Percentiles rank a stretch among this genome's conserved stretches.
These are phyloP conservation scores for Parnassius orleans DNA, from an alignment of 2,888 invertebrate genomes.

Conservation along the genomic window DNA sequence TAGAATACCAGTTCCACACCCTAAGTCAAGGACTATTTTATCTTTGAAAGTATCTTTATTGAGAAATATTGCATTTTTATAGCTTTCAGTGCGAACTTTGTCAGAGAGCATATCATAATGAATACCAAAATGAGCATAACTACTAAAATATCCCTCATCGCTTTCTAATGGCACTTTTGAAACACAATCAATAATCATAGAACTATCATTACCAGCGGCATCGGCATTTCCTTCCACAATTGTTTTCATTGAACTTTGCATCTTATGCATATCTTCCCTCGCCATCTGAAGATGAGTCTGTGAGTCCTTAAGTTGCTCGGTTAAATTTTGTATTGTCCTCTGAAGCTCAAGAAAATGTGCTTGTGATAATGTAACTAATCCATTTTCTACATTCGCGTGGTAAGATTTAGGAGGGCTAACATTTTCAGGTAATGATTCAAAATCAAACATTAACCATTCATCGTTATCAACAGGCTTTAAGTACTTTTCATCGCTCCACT, in stretches of 20 bases:
- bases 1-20: conserved; percentile 98
- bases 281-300: conserved; percentile 81
- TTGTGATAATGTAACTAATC: conserved; percentile 81
- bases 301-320: conserved; percentile 82
- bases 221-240: conserved; percentile 65
- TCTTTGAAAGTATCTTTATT: conserved; percentile 86
- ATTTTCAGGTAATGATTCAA: conserved; percentile 64
- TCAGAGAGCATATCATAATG: conserved; percentile 98
- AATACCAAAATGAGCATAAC: conserved; percentile 94
- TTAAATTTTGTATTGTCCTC: conserved; percentile 78
- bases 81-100: conserved; percentile 91
- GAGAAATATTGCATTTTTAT: conserved; percentile 89
- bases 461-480: conserved; percentile 89
- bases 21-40: conserved; percentile 95
- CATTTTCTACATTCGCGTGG: conserved; percentile 83
- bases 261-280: conserved; percentile 80
- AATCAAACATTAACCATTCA: conserved; percentile 92
- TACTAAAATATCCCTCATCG: conserved; percentile 90
- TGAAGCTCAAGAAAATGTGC: conserved; percentile 82
- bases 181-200: conserved; percentile 55
- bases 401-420: conserved; percentile 68
- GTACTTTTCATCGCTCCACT: conserved; percentile 90
- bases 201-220: conserved; percentile 37
- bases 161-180: conserved; percentile 79
- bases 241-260: conserved; percentile 81